Percentiles rank a stretch among this genome's conserved stretches.
These are phyloP conservation scores for Haplochromis vanheusdeni DNA, from an alignment of 2,113 vertebrate species.

Conservation along the genomic window DNA sequence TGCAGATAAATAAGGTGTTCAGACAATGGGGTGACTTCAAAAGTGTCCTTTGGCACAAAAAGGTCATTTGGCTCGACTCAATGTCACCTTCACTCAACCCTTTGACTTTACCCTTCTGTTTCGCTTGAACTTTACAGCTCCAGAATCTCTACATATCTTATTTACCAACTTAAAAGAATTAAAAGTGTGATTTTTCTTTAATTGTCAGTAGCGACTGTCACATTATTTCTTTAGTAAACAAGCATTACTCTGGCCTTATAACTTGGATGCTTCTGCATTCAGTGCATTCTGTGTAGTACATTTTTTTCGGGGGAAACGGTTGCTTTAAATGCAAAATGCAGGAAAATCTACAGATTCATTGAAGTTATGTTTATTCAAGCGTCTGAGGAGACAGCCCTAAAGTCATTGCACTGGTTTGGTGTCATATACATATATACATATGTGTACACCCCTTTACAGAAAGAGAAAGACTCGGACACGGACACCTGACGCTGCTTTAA, in stretches of 20 bases:
- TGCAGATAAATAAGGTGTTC: neutral
- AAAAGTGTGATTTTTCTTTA: neutral
- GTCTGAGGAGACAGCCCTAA: neutral
- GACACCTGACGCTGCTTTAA: neutral
- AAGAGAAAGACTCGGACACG: neutral
- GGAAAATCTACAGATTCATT: neutral
- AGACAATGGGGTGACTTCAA: neutral
- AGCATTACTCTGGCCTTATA: neutral
- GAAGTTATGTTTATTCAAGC: neutral
- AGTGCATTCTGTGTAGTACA: neutral
- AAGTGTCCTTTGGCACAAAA: neutral
- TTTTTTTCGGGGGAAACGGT: fast-evolving
- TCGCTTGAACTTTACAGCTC: neutral
- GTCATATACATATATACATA: neutral
- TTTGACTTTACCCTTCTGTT: neutral
- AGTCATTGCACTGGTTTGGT: neutral
- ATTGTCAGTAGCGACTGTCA: neutral
- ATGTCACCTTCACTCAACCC: conserved; percentile 66
- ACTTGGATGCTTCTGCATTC: neutral
- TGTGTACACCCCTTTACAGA: neutral
- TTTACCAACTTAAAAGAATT: neutral
- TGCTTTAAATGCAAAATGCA: neutral
- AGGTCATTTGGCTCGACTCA: conserved; percentile 51
- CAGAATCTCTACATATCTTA: neutral
- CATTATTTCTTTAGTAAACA: neutral